Conservation (phyloP, 2,888 invertebrate genomes). For the Drosophila flavopinicola region DNA sequence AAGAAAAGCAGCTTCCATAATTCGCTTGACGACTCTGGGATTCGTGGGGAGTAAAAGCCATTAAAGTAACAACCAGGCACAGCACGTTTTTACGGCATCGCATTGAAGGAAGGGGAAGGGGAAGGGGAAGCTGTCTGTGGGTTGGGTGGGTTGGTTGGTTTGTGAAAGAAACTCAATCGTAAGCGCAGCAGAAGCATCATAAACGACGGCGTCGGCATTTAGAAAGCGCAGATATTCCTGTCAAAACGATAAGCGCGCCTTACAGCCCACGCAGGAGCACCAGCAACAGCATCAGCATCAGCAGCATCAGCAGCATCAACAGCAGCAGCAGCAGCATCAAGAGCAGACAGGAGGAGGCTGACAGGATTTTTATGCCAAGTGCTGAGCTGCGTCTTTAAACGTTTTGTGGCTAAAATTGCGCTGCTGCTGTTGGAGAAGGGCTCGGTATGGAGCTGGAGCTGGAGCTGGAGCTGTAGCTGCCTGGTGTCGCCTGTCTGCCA, state of each 20-base stretch:
- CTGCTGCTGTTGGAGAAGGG: conserved; percentile 8
- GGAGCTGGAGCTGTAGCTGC: conserved; percentile 12
- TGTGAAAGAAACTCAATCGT: conserved; percentile 65
- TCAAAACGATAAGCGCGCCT: conserved; percentile 80
- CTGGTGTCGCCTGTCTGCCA: conserved; percentile 59
- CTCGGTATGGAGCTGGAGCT: too few species aligned
- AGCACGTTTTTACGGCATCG: conserved; percentile 74
- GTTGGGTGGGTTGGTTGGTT: conserved; percentile 1
- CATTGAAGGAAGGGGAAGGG: conserved; percentile 32
- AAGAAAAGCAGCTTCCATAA: conserved; percentile 69
- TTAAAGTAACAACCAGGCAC: conserved; percentile 79
- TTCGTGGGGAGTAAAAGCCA: conserved; percentile 81
- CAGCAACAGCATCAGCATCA: conserved; percentile 10
- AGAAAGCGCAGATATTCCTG: conserved; percentile 81
- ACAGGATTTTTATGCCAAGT: conserved; percentile 74
- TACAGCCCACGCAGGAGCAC: conserved; percentile 28
- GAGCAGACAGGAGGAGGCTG: conserved; percentile 27
- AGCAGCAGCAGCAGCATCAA: conserved; percentile 10
- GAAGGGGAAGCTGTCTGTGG: not conserved
- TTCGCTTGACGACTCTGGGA: conserved; percentile 73
- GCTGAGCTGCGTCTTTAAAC: conserved; percentile 76
- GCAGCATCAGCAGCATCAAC: conserved; percentile 4
- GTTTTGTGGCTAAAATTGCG: conserved; percentile 60
- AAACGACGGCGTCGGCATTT: conserved; percentile 79
- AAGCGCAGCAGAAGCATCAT: conserved; percentile 74